Conservation (phyloP, 2,113 vertebrate genomes). For the Synodontis membranacea region DNA sequence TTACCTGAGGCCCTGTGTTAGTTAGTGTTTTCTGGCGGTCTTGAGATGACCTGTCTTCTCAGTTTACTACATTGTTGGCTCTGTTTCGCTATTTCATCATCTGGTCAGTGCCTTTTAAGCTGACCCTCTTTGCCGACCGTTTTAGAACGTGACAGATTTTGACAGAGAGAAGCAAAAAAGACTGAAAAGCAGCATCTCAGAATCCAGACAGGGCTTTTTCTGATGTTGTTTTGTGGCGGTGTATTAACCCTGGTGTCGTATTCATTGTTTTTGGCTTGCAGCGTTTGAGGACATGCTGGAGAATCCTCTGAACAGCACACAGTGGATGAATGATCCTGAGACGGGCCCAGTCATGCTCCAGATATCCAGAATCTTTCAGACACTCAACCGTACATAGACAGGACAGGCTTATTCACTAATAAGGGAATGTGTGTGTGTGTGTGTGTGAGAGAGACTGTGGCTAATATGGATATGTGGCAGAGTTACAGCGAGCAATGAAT, state of each 20-base stretch:
- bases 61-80: background rate
- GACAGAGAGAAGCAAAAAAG: background rate
- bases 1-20: background rate
- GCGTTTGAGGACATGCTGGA: constrained; percentile 98
- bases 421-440: constrained; percentile 41
- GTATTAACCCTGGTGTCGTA: background rate
- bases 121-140: background rate
- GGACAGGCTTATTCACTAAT: constrained; percentile 37
- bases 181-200: background rate
- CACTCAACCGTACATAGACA: constrained; percentile 90
- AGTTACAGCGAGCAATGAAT: constrained; percentile 62
- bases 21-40: background rate
- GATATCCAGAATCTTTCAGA: constrained; percentile 99
- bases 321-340: constrained; percentile 99
- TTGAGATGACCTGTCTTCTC: background rate
- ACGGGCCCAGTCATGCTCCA: constrained; percentile 98
- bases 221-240: background rate
- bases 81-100: background rate
- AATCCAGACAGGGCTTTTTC: background rate
- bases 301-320: constrained; percentile 97
- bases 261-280: constrained; percentile 57
- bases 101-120: background rate
- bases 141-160: background rate
- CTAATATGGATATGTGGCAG: constrained; percentile 63
- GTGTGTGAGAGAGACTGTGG: constrained; percentile 25